These are phyloP conservation scores for Acrocephalus kingi DNA, from an alignment of 2,113 vertebrate genomes.

Conservation along the genomic window DNA sequence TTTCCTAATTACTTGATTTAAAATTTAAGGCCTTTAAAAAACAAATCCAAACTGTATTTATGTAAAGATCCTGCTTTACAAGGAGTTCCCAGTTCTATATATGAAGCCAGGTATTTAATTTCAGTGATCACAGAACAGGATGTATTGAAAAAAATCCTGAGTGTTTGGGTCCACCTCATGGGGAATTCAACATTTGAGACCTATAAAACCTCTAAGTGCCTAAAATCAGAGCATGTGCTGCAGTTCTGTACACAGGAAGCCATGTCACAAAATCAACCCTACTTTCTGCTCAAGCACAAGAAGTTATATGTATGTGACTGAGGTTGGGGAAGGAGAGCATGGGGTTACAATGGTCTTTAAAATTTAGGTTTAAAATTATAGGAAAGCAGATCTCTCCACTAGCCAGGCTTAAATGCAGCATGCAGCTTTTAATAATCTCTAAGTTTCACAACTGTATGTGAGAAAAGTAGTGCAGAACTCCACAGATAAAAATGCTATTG, in stretches of 20 bases:
- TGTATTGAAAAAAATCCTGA: neutral
- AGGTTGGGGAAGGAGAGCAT: neutral
- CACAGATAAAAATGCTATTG: neutral
- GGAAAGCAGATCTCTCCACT: neutral
- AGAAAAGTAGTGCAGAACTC: neutral
- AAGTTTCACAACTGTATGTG: neutral
- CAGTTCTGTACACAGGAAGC: neutral
- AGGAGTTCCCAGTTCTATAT: rapidly evolving
- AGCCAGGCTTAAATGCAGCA: neutral
- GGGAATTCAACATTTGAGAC: neutral
- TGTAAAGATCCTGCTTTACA: neutral
- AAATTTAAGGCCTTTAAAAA: neutral
- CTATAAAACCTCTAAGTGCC: neutral
- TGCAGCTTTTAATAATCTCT: neutral
- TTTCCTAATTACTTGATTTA: neutral
- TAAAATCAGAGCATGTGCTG: neutral
- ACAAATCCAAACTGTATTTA: neutral
- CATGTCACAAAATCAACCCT: neutral
- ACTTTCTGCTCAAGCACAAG: neutral
- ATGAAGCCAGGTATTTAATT: neutral
- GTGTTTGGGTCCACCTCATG: neutral
- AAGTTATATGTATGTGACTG: neutral
- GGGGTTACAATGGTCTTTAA: neutral
- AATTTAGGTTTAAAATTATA: neutral
- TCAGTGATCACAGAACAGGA: neutral